Percentiles rank a stretch among this genome's conserved stretches.
Evolutionary conservation across 2,888 invertebrate genomes (phyloP).

Genomic region (Microctonus hyperodae): DNA sequence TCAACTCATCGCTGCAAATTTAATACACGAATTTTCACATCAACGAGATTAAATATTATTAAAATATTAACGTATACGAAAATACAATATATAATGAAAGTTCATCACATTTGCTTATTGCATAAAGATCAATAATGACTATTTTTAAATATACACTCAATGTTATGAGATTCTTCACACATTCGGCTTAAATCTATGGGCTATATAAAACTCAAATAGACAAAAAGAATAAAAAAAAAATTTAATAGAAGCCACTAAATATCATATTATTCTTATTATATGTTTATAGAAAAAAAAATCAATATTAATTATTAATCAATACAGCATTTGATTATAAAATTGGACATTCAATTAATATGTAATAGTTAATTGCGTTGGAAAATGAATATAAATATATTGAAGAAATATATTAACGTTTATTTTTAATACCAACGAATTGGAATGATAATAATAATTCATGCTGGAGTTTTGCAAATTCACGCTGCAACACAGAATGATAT

Average conservation of each 20-base stretch:
- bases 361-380: not conserved
- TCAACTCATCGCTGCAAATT: not conserved
- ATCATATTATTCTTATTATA: too few relatives aligned
- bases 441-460: conserved; percentile 16
- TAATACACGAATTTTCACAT: not conserved
- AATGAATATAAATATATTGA: too few relatives aligned
- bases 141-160: conserved; percentile 11
- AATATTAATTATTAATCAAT: too few relatives aligned
- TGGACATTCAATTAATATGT: too few relatives aligned
- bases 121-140: not conserved
- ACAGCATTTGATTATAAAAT: too few relatives aligned
- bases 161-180: conserved; percentile 6
- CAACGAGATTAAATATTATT: not conserved
- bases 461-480: not conserved
- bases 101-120: not conserved
- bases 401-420: too few relatives aligned
- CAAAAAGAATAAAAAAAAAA: not conserved
- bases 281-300: too few relatives aligned
- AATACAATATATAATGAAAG: not conserved
- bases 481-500: conserved; percentile 23
- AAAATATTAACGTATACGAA: not conserved
- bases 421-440: conserved; percentile 11
- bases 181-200: not conserved
- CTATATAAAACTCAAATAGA: not conserved
- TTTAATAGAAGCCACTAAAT: not conserved